Base-by-base conservation (phyloP, 2,113 vertebrate species). In the Trogon surrucura region DNA sequence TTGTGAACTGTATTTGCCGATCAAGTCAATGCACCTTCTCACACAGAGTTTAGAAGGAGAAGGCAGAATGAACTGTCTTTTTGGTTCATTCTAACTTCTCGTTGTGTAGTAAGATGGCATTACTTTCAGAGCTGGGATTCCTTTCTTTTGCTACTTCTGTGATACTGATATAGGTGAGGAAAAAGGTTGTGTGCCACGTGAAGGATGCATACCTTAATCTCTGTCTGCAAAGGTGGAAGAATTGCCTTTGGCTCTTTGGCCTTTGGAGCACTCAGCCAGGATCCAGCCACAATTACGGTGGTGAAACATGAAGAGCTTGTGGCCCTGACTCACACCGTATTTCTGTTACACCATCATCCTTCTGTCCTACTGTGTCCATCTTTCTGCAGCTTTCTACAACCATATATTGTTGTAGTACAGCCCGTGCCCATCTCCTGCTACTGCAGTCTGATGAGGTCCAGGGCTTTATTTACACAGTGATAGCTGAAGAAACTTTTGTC, bases 101-200 rank as follows among this genome's bases (percentile, higher is more conserved):
- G 36, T 4, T 2, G 29, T 83, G 27, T 74, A 77, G 67, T 54
- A 74, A 89, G 30, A 26, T 80, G 62, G 15, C 15, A 19, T 78
- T 77, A 36, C 17, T 19, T 66, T 85, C 54, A 62, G 21, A 77
- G 47, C 18, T 71, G 36, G 18, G 38, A 77, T 79, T 72, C 48
- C 38, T 89, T 87, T 74, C 47, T 92, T 70, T 80, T 79, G 9
- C 19, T 89, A 4, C 92, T 91, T 87, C 48, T 79, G 25, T 91
- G 54, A 14, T 73, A 23, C 36, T n/a, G 26, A 30, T 16, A 15
- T 16, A 47, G 13, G 6, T 13, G 17, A 92, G 66, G 60, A 60
- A 83, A 66, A 79, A 57, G 23, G 5, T 70, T 84, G 53, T 38
- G 60, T 66, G 57, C 29, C 45, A 58, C 58, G 19, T 80, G 53